Percentiles rank a stretch among this genome's conserved stretches.
Conservation (phyloP, 30 jellyfish, hydroid and myxozoan species). For the Turritopsis rubra region DNA sequence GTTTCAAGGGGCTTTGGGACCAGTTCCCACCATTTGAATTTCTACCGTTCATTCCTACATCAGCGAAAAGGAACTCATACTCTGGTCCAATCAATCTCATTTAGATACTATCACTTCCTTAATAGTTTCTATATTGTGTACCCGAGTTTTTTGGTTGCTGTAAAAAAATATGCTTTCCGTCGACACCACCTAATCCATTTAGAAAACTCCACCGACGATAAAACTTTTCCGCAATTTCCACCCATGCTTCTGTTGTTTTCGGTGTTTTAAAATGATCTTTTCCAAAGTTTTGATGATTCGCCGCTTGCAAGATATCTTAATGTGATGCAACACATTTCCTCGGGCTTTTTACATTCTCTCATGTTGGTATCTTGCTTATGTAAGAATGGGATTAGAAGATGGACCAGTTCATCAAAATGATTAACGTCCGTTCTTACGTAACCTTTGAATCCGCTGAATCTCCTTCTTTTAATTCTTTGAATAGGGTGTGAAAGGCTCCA, state of each 20-base stretch:
- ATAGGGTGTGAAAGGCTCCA: slow-evolving; percentile 42
- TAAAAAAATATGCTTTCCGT: slow-evolving; percentile 18
- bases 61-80: slow-evolving; percentile 31
- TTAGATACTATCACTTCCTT: slow-evolving; percentile 22
- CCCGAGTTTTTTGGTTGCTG: slow-evolving; percentile 31
- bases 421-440: slow-evolving; percentile 37
- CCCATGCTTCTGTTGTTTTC: slow-evolving; percentile 21
- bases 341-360: slow-evolving; percentile 38
- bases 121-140: slow-evolving; percentile 25
- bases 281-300: slow-evolving; percentile 32
- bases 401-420: slow-evolving; percentile 9
- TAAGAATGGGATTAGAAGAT: slow-evolving; percentile 32
- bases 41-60: slow-evolving; percentile 25
- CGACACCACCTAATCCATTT: slow-evolving; percentile 24
- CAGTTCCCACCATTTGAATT: slow-evolving; percentile 31
- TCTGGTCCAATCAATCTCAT: slow-evolving; percentile 31
- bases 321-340: slow-evolving; percentile 37
- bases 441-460: slow-evolving; percentile 31
- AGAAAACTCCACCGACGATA: slow-evolving; percentile 31
- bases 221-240: slow-evolving; percentile 17
- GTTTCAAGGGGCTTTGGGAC: slow-evolving; percentile 32
- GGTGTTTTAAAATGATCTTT: slow-evolving; percentile 17
- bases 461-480: slow-evolving; percentile 37
- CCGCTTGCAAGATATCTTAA: slow-evolving; percentile 37
- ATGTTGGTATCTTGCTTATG: slow-evolving; percentile 37